phyloP scores from a whole-genome alignment of 2,113 vertebrate species.

The Rhabdornis inornatus region DNA sequence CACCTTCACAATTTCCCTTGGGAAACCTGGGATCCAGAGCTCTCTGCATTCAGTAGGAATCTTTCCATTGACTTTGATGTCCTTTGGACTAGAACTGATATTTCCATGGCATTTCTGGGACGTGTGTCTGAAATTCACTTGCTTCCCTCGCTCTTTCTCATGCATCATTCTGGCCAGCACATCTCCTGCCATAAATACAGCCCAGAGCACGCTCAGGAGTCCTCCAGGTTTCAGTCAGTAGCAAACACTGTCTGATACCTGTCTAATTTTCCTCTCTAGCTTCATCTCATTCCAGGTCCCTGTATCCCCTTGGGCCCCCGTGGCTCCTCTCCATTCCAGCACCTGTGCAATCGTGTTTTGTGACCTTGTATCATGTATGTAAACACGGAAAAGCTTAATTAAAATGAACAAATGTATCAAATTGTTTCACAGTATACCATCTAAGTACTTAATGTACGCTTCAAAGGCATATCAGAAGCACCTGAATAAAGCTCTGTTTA shows the following conservation, averaged over 20 bases:
- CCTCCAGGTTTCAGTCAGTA: neutral
- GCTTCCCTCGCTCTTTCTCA: neutral
- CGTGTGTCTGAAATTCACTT: neutral
- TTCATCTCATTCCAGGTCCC: neutral
- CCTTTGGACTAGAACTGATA: conserved; percentile 4
- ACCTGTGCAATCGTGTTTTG: neutral
- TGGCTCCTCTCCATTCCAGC: neutral
- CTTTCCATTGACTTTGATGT: conserved; percentile 50
- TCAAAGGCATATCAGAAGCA: conserved; percentile 2
- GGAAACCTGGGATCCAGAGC: conserved; percentile 29
- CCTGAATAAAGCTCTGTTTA: conserved; percentile 10
- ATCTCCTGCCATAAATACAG: neutral
- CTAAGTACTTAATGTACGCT: neutral
- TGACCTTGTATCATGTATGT: neutral
- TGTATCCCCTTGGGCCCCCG: neutral
- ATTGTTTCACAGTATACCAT: neutral
- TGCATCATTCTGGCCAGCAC: neutral
- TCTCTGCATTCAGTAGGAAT: neutral
- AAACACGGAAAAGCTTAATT: neutral
- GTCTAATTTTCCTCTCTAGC: neutral
- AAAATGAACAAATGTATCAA: conserved; percentile 13
- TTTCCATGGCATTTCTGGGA: conserved; percentile 42
- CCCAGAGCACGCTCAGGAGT: neutral
- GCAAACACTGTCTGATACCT: neutral
- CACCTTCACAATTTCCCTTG: neutral